Percentiles rank a stretch among this genome's conserved stretches.
These are phyloP conservation scores for Microhierax caerulescens DNA, from an alignment of 2,797 vertebrate species.

Conservation along the genomic window DNA sequence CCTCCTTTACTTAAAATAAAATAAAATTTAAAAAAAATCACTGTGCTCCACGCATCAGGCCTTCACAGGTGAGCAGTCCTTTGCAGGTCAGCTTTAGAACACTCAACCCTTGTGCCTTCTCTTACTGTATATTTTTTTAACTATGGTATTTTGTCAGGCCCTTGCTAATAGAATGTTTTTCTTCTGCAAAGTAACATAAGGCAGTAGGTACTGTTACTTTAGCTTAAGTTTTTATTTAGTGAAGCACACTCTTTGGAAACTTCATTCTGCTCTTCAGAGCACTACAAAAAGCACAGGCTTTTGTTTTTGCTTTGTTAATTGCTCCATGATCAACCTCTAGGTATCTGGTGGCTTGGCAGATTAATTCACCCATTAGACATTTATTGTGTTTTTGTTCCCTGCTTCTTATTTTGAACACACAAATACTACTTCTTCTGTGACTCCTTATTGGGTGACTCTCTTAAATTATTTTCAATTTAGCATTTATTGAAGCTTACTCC, in stretches of 20 bases:
- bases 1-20: background rate
- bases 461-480: background rate
- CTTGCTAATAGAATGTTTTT: background rate
- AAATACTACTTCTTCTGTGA: background rate
- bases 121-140: background rate
- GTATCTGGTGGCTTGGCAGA: background rate
- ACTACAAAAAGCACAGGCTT: background rate
- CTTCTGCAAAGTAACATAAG: background rate
- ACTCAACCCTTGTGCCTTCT: background rate
- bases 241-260: background rate
- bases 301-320: background rate
- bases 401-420: background rate
- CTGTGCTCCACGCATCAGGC: background rate
- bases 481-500: background rate
- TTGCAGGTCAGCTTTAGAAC: background rate
- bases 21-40: too few species aligned
- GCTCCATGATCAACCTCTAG: background rate
- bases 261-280: background rate
- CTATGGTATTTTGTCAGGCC: background rate
- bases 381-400: background rate
- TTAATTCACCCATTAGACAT: background rate
- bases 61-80: background rate
- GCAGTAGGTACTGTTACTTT: background rate
- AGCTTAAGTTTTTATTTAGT: background rate
- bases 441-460: background rate